Conservation (phyloP, 2,113 vertebrate genomes). For the Kryptolebias marmoratus region DNA sequence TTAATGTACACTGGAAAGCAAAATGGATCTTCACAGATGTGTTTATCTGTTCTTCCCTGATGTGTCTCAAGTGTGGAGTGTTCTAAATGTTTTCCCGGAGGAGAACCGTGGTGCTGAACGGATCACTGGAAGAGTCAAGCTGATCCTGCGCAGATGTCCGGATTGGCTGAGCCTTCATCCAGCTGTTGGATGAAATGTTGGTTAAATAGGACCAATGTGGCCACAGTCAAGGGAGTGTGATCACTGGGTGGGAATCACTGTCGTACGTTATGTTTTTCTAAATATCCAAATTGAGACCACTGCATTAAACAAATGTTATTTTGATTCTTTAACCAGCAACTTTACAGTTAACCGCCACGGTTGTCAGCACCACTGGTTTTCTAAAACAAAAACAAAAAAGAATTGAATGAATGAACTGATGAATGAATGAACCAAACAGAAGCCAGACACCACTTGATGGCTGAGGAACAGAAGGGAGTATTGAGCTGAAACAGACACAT, state of each 20-base stretch:
- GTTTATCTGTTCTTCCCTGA: slow-evolving; percentile 25
- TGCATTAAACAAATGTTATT: no score
- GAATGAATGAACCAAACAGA: not conserved
- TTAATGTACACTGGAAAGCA: not conserved
- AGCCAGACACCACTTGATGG: not conserved
- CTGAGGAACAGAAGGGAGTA: not conserved
- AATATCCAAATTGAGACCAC: not conserved
- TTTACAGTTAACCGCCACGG: no score
- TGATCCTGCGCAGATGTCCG: slow-evolving; percentile 60
- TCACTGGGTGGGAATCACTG: not conserved
- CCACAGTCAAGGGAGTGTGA: not conserved
- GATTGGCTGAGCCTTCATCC: slow-evolving; percentile 50
- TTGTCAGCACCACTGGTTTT: no score
- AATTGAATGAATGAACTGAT: not conserved
- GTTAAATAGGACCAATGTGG: slow-evolving; percentile 1
- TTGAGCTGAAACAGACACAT: not conserved
- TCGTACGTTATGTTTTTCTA: not conserved
- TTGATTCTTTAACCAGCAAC: no score
- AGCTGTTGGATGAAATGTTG: slow-evolving; percentile 58
- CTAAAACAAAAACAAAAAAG: not conserved
- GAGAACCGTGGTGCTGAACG: slow-evolving; percentile 17
- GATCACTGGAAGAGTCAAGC: slow-evolving; percentile 16
- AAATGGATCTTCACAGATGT: slow-evolving; percentile 61
- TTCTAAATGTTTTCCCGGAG: slow-evolving; percentile 39
- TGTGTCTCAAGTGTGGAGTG: slow-evolving; percentile 11